Conservation (phyloP, 2,888 invertebrate genomes). For the Aricia artaxerxes region DNA sequence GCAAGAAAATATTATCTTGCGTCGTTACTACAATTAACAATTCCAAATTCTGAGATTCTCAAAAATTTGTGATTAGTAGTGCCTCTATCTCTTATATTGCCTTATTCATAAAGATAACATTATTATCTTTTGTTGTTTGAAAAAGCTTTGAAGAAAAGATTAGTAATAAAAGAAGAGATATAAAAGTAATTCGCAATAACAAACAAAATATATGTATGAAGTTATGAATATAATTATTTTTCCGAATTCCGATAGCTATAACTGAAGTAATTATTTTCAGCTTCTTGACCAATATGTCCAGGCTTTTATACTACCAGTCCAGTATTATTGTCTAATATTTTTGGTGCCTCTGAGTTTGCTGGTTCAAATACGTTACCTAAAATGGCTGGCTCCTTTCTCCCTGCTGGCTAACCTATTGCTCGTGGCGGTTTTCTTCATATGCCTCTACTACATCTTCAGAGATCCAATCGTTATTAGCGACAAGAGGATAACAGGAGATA, state of each 20-base stretch:
- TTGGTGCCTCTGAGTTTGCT: slow-evolving; percentile 64
- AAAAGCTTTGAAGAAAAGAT: not conserved
- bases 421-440: slow-evolving; percentile 87
- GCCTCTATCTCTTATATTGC: too few species aligned
- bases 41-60: too few species aligned
- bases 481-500: slow-evolving; percentile 76
- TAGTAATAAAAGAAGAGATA: not conserved
- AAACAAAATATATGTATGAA: not conserved
- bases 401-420: slow-evolving; percentile 91
- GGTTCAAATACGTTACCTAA: slow-evolving; percentile 85
- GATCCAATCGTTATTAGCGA: slow-evolving; percentile 64
- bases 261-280: slow-evolving; percentile 51
- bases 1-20: not conserved
- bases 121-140: too few species aligned
- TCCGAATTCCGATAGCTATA: too few species aligned
- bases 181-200: not conserved
- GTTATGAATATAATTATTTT: too few species aligned
- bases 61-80: not conserved
- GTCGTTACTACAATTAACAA: not conserved
- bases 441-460: slow-evolving; percentile 89
- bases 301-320: slow-evolving; percentile 53
- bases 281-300: slow-evolving; percentile 65
- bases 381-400: slow-evolving; percentile 93
- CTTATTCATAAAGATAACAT: too few species aligned
- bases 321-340: slow-evolving; percentile 67